phyloP scores from a whole-genome alignment of 2,113 vertebrate genomes.

The Cyphomyrus plagiostoma region DNA sequence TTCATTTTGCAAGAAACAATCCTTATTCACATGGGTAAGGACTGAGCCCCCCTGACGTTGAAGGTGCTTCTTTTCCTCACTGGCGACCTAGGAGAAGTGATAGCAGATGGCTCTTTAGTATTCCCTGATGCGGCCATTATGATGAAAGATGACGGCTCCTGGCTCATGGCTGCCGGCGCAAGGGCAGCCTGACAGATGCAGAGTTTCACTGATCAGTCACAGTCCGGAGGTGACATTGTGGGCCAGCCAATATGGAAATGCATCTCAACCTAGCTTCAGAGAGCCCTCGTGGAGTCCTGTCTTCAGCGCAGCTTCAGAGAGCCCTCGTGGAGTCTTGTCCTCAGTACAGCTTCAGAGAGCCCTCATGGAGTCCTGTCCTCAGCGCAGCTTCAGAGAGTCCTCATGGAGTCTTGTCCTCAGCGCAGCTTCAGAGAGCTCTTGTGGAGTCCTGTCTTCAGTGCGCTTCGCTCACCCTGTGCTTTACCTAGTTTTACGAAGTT shows the following conservation, averaged over 20 bases:
- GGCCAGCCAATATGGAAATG: conserved; percentile 14
- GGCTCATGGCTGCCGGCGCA: conserved; percentile 2
- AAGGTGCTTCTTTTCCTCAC: not conserved
- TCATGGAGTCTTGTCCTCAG: not conserved
- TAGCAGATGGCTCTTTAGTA: conserved; percentile 23
- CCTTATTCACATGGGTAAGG: not conserved
- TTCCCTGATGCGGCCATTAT: conserved; percentile 13
- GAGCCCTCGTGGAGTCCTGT: not conserved
- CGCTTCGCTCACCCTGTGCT: not conserved
- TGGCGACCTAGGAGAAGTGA: not conserved
- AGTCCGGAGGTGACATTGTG: conserved; percentile 17
- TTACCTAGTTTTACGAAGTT: not conserved
- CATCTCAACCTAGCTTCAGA: not conserved
- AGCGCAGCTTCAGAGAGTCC: too few species aligned
- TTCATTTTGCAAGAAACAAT: conserved; percentile 7
- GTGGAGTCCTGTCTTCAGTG: not conserved
- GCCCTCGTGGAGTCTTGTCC: too few species aligned
- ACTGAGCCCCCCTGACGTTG: not conserved
- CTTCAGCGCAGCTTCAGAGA: not conserved
- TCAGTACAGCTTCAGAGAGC: too few species aligned
- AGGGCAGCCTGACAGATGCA: conserved; percentile 11
- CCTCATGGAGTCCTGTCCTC: not conserved
- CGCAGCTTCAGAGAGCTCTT: not conserved
- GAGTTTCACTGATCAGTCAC: conserved; percentile 15
- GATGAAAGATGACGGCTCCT: conserved; percentile 14